Conservation (phyloP, 2,888 invertebrate genomes). For the Prenolepis imparis region DNA sequence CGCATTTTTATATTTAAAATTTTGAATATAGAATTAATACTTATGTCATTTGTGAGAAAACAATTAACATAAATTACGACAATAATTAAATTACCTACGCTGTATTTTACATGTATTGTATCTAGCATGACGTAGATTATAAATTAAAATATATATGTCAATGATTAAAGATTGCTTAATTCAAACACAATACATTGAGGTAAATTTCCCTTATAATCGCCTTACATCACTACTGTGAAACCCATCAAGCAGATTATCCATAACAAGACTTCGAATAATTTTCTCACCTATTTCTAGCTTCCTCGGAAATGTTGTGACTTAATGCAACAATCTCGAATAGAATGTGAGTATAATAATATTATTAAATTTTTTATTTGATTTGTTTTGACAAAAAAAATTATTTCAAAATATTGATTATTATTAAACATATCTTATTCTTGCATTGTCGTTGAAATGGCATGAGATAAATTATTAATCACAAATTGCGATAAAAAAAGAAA, state of each 20-base stretch:
- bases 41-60: neutral
- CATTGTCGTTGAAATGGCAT: neutral
- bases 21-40: neutral
- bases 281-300: slow-evolving; percentile 34
- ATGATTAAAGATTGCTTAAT: neutral
- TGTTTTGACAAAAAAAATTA: neutral
- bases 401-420: neutral
- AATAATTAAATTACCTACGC: neutral
- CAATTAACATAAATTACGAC: neutral
- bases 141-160: neutral
- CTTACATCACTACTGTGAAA: slow-evolving; percentile 63
- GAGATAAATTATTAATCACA: neutral
- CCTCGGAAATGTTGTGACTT: neutral
- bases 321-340: neutral
- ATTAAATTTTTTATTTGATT: neutral
- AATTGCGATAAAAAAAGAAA: neutral
- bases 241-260: slow-evolving; percentile 68
- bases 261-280: slow-evolving; percentile 58
- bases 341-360: neutral
- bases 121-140: neutral
- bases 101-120: neutral
- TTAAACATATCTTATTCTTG: neutral
- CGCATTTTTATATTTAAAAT: no score
- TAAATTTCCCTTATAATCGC: slow-evolving; percentile 32
- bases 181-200: neutral